Evolutionary conservation across 2,113 vertebrate genomes (phyloP).

Genomic region (Hemicordylus capensis): DNA sequence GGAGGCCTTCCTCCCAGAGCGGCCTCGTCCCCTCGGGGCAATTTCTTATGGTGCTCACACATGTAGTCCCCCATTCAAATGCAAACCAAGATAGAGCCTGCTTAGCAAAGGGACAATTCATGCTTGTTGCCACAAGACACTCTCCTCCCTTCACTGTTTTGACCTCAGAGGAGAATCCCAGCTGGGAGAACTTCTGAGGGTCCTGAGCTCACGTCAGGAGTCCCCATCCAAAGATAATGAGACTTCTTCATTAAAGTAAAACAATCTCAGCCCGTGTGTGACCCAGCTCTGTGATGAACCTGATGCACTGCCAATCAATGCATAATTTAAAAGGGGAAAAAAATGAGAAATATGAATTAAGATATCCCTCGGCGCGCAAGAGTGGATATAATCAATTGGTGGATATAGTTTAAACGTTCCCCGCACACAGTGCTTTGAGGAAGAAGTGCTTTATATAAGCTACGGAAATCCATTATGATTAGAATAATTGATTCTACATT

Average conservation of each 20-base stretch:
- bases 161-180: background rate
- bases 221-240: background rate
- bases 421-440: conserved; percentile 36
- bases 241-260: fast-evolving
- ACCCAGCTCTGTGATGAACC: background rate
- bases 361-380: conserved; percentile 33
- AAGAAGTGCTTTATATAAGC: conserved; percentile 43
- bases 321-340: conserved; percentile 51
- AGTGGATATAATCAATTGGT: conserved; percentile 50
- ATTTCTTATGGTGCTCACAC: too few species aligned
- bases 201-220: conserved; percentile 5
- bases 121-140: conserved; percentile 11
- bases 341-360: conserved; percentile 41
- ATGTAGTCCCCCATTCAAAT: too few species aligned
- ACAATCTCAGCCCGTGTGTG: background rate
- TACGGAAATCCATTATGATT: conserved; percentile 38
- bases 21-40: too few species aligned
- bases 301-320: background rate
- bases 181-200: background rate
- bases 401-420: conserved; percentile 49
- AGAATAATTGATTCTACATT: too few species aligned
- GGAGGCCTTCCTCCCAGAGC: too few species aligned
- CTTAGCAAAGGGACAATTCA: too few species aligned
- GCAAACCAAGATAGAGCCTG: too few species aligned
- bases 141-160: conserved; percentile 40